Conservation (phyloP, 2,888 invertebrate genomes). For the Drosophila longiperda region DNA sequence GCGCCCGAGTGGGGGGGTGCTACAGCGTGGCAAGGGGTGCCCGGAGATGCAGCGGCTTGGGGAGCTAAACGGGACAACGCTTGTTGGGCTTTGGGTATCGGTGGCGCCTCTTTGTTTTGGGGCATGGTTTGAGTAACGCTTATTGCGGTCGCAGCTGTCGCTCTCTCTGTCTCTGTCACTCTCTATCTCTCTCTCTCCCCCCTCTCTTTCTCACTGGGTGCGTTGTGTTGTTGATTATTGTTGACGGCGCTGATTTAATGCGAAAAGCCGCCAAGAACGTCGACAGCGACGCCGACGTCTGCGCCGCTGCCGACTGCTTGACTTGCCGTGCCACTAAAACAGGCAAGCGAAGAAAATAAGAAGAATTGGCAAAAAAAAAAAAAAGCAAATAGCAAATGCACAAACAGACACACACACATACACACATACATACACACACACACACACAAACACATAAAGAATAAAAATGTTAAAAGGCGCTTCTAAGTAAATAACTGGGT, state of each 20-base stretch:
- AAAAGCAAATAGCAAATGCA: slow-evolving; percentile 7
- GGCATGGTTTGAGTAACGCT: slow-evolving; percentile 30
- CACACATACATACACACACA: slow-evolving; percentile 16
- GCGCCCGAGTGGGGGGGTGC: slow-evolving; percentile 1
- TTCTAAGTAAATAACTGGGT: slow-evolving; percentile 83
- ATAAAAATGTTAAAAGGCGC: slow-evolving; percentile 79
- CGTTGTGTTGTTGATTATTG: slow-evolving; percentile 75
- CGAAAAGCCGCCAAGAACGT: slow-evolving; percentile 60
- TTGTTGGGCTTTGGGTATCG: background rate
- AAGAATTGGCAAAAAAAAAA: slow-evolving; percentile 25
- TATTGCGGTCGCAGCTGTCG: slow-evolving; percentile 57
- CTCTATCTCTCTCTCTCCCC: background rate
- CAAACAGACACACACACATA: slow-evolving; percentile 17
- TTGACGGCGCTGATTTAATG: slow-evolving; percentile 81
- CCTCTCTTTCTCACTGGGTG: slow-evolving; percentile 17
- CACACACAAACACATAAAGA: slow-evolving; percentile 12
- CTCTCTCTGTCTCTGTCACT: background rate
- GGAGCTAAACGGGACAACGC: slow-evolving; percentile 9
- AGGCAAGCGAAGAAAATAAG: slow-evolving; percentile 51
- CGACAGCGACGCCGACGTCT: slow-evolving; percentile 26
- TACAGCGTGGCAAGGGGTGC: background rate
- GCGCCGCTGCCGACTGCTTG: slow-evolving; percentile 35
- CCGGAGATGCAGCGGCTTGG: background rate
- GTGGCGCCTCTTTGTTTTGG: background rate
- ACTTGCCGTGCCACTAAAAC: slow-evolving; percentile 53